Evolutionary conservation across 2,113 vertebrate genomes (phyloP).

Genomic region (Acrocephalus arundinaceus): DNA sequence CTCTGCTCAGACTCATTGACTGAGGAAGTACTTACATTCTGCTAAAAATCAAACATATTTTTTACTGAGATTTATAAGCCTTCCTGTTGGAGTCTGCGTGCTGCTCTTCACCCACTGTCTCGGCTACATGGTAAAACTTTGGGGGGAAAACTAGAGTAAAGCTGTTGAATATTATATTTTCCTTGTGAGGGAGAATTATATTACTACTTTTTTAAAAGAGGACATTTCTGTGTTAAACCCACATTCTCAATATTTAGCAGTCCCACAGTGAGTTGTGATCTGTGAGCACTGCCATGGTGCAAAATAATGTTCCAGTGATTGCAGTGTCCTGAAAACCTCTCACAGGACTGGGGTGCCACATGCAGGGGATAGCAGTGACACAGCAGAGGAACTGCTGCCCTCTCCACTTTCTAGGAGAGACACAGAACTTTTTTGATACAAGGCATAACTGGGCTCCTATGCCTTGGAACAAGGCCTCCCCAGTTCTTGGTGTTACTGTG

Average conservation of each 20-base stretch:
- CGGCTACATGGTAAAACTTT: accelerated
- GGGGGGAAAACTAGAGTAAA: not conserved
- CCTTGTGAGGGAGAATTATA: not conserved
- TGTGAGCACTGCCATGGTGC: accelerated
- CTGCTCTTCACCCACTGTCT: not conserved
- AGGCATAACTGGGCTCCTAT: not conserved
- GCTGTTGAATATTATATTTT: not conserved
- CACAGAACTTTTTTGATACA: not conserved
- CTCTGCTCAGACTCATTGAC: not conserved
- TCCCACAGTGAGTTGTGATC: not conserved
- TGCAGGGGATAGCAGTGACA: accelerated
- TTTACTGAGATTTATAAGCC: not conserved
- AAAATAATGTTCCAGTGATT: not conserved
- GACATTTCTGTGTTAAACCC: not conserved
- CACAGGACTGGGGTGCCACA: accelerated
- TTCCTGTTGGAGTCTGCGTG: not conserved
- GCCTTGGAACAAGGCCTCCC: not conserved
- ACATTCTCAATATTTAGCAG: not conserved
- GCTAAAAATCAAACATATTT: not conserved
- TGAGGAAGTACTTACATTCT: constrained; percentile 13
- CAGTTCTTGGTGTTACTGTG: not conserved
- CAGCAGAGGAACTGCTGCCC: not conserved
- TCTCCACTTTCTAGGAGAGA: not conserved
- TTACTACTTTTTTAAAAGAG: not conserved
- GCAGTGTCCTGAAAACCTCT: not conserved